Percentiles rank a stretch among this genome's conserved stretches.
Evolutionary conservation across 1,140 invertebrate species (phyloP).

Genomic region (Thaumetopoea pityocampa): DNA sequence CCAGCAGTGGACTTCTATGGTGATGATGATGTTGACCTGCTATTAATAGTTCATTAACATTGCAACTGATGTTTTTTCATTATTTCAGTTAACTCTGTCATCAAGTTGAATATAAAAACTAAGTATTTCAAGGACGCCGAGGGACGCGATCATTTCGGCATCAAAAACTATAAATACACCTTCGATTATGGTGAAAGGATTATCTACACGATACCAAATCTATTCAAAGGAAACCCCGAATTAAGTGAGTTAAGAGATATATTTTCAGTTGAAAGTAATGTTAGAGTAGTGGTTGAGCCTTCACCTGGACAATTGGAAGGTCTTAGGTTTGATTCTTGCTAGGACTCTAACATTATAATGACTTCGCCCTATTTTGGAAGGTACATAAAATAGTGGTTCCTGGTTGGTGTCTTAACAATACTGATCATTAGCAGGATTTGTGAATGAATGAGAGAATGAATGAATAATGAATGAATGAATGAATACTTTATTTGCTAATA

Average conservation of each 20-base stretch:
- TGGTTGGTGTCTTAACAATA: too few relatives aligned
- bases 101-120: conserved; percentile 65
- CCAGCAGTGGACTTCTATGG: too few relatives aligned
- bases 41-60: conserved; percentile 3
- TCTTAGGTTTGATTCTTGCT: background rate
- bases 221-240: conserved; percentile 66
- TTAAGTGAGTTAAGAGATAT: conserved; percentile 48
- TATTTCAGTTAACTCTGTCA: conserved; percentile 62
- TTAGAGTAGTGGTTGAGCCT: background rate
- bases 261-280: background rate
- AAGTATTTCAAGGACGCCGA: conserved; percentile 62
- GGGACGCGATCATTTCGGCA: conserved; percentile 61
- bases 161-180: conserved; percentile 58
- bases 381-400: too few relatives aligned
- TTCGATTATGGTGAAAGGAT: conserved; percentile 67
- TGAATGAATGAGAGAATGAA: too few relatives aligned
- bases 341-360: too few relatives aligned
- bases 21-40: background rate
- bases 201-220: conserved; percentile 58
- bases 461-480: too few relatives aligned
- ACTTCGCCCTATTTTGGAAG: too few relatives aligned
- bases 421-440: too few relatives aligned
- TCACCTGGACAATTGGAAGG: background rate
- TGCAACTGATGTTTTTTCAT: conserved; percentile 5
- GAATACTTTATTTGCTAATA: too few relatives aligned